Evolutionary conservation across 92 coral and sea anemone species (phyloP).

Genomic region (Actinostola sp.): DNA sequence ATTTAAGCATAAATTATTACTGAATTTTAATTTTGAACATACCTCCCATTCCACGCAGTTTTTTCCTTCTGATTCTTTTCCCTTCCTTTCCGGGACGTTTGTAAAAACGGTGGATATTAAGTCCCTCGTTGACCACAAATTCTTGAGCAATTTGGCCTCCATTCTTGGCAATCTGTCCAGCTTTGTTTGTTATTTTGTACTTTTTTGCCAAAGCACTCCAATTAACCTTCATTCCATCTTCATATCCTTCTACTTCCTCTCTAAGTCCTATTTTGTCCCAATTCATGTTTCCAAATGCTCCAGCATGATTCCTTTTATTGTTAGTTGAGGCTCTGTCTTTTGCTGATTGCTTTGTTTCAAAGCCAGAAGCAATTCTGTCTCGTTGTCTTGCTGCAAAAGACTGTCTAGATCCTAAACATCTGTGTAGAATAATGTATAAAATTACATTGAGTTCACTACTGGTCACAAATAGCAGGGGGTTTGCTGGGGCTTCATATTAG

Average conservation of each 20-base stretch:
- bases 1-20: no score
- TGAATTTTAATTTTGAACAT: no score
- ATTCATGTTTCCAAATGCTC: no score
- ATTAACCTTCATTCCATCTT: conserved; percentile 64
- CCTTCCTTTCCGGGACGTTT: conserved; percentile 16
- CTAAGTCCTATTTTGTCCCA: no score
- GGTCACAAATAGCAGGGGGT: not conserved
- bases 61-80: conserved; percentile 25
- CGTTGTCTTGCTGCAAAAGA: conserved; percentile 43
- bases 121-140: conserved; percentile 44
- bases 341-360: conserved; percentile 6
- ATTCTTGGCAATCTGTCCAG: conserved; percentile 65
- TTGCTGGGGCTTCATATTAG: no score
- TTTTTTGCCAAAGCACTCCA: conserved; percentile 60
- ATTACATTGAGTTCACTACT: no score
- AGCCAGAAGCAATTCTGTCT: conserved; percentile 31
- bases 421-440: not conserved
- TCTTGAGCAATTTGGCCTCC: conserved; percentile 67
- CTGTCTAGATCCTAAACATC: conserved; percentile 41
- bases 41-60: conserved; percentile 47
- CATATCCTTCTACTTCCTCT: conserved; percentile 56
- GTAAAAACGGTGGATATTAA: conserved; percentile 44
- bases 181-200: conserved; percentile 46
- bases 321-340: conserved; percentile 1
- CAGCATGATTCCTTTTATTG: no score